Evolutionary conservation across 2,113 vertebrate species (phyloP), one percentile per base, ranked within the genome.

Genomic region (Platichthys flesus): DNA sequence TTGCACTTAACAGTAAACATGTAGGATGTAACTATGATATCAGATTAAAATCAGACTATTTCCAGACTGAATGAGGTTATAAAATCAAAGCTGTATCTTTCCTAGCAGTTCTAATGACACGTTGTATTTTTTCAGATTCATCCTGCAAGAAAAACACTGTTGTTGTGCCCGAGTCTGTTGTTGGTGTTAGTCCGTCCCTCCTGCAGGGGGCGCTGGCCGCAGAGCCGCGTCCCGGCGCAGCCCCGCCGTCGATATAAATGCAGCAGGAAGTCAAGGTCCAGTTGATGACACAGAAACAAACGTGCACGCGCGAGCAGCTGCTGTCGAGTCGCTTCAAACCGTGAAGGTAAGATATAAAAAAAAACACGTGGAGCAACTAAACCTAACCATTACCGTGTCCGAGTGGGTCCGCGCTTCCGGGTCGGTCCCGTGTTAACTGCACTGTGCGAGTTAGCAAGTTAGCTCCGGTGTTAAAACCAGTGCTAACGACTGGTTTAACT

Each of bases 241-340:
- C 71, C 14, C 31, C 6, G 3, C 4, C 58, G 35, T 37, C 26
- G 2, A 61, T 83, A 93, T 93, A 93, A 91, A 92, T 76, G 56
- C 28, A 83, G 76, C 61, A 74, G 72, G 88, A 91, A 86, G 74
- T 13, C 31, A 18, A 66, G 52, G 10, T 15, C 9, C 28, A 21
- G 9, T n/a, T 21, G 9, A 61, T 40, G 16, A 60, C 24, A 59
- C 35, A 59, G 2, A 66, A 83, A 58, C 68, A 73, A 66, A 37
- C 31, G 68, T 67, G 63, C 69, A 47, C 79, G 40, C 47, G 47
- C 37, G 37, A 2, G 37, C 37, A 60, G 64, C 20, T 18, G 57
- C 56, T 16, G 45, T 24, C 16, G 62, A 63, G 67, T 74, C 63
- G 75, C 51, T 31, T 13, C 2, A 23, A 62, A 23, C 60, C 69